Percentiles rank a stretch among this genome's conserved stretches.
Conservation (phyloP, 2,888 invertebrate genomes). For the Leptopilina myrica region DNA sequence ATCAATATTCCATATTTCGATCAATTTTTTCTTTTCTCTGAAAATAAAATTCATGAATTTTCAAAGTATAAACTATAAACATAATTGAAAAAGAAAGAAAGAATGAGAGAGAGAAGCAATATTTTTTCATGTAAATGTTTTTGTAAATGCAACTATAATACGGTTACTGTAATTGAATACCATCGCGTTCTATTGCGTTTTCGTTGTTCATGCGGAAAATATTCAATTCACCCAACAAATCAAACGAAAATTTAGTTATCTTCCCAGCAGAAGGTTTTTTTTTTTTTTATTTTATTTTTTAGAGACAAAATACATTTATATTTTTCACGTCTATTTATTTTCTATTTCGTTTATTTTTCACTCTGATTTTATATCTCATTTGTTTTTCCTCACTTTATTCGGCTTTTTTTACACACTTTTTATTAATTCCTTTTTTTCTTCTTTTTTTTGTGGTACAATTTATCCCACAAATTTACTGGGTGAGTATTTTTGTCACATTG, state of each 20-base stretch:
- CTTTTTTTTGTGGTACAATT: too few relatives aligned
- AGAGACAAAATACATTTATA: background rate
- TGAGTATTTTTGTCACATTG: too few relatives aligned
- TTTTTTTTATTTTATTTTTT: background rate
- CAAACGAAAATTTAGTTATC: constrained; percentile 9
- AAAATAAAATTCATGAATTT: background rate
- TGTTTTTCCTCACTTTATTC: background rate
- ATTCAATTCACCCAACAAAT: background rate
- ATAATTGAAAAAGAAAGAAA: background rate
- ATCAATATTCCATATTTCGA: background rate
- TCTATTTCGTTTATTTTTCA: background rate
- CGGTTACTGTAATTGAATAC: constrained; percentile 21
- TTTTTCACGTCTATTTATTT: constrained; percentile 7
- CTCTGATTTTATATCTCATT: background rate
- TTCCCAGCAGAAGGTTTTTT: background rate
- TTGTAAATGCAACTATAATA: background rate
- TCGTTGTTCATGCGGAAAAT: constrained; percentile 10
- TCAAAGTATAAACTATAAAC: background rate
- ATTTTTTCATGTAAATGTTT: background rate
- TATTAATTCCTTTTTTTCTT: too few relatives aligned
- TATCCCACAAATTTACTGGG: too few relatives aligned
- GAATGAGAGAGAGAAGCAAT: background rate
- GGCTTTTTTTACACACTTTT: too few relatives aligned
- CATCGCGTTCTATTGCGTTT: background rate
- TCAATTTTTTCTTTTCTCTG: background rate